Evolutionary conservation across 2,797 vertebrate species (phyloP).

Genomic region (Sternotherus odoratus): DNA sequence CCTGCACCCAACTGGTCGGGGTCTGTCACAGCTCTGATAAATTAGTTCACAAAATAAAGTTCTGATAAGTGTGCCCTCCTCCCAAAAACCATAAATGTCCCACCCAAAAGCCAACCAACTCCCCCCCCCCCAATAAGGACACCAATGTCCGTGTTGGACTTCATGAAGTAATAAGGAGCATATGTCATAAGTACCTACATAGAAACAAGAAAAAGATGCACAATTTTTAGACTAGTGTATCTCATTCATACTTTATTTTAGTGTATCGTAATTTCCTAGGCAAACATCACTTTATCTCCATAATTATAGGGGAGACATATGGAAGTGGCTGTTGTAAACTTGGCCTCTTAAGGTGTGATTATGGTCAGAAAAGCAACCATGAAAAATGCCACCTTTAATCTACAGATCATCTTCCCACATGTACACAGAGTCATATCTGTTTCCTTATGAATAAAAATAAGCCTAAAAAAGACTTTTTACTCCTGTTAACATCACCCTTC

Average conservation of each 20-base stretch:
- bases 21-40: not conserved
- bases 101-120: too few relatives aligned
- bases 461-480: not conserved
- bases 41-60: not conserved
- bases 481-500: not conserved
- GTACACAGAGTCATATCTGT: not conserved
- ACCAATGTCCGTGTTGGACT: not conserved
- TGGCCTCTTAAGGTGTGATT: not conserved
- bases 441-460: not conserved
- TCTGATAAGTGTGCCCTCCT: not conserved
- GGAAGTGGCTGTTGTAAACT: not conserved
- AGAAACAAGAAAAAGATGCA: not conserved
- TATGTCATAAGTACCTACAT: not conserved
- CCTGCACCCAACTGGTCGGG: too few relatives aligned
- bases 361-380: not conserved
- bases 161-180: fast-evolving
- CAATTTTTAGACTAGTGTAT: not conserved
- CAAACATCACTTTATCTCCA: not conserved
- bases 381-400: not conserved
- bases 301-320: not conserved
- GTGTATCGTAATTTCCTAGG: not conserved
- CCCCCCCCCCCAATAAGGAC: not conserved
- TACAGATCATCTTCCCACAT: not conserved
- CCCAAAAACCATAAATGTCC: not conserved
- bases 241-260: not conserved